Conservation (phyloP, 1,140 invertebrate genomes). For the Neelides sp. region DNA sequence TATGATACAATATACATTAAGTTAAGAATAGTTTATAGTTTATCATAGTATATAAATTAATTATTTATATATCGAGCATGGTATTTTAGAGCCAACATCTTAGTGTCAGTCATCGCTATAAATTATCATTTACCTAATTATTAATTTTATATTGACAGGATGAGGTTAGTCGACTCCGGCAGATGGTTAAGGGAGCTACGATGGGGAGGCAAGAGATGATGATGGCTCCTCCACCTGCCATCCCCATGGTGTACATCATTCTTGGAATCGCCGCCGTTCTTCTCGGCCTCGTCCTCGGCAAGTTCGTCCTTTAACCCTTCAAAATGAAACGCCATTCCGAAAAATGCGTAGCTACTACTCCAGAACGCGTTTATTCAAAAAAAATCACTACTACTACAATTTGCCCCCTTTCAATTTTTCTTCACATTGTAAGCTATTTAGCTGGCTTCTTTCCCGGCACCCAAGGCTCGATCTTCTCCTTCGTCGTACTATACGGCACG, state of each 20-base stretch:
- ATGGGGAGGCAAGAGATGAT: constrained; percentile 27
- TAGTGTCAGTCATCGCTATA: too few species aligned
- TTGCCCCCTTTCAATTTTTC: too few species aligned
- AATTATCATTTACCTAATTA: constrained; percentile 16
- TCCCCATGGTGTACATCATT: constrained; percentile 37
- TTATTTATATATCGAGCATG: too few species aligned
- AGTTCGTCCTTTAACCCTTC: constrained; percentile 38
- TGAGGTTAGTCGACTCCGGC: constrained; percentile 31
- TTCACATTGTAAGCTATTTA: too few species aligned
- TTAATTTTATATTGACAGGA: constrained; percentile 27
- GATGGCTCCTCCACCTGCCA: constrained; percentile 27
- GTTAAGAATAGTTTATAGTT: neutral
- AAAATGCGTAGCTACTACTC: too few species aligned
- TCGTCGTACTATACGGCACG: constrained; percentile 76
- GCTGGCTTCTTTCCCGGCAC: constrained; percentile 51
- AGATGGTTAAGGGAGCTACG: constrained; percentile 22
- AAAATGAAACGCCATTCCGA: too few species aligned
- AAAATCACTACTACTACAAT: too few species aligned
- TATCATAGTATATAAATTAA: neutral
- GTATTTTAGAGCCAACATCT: too few species aligned
- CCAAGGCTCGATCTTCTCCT: constrained; percentile 74
- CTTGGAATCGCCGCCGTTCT: constrained; percentile 36
- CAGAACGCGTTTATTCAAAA: too few species aligned
- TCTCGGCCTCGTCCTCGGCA: constrained; percentile 40
- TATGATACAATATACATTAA: too few species aligned